Percentiles rank a stretch among this genome's conserved stretches.
Conservation (phyloP, 2,113 vertebrate genomes). For the Macaca nemestrina region DNA sequence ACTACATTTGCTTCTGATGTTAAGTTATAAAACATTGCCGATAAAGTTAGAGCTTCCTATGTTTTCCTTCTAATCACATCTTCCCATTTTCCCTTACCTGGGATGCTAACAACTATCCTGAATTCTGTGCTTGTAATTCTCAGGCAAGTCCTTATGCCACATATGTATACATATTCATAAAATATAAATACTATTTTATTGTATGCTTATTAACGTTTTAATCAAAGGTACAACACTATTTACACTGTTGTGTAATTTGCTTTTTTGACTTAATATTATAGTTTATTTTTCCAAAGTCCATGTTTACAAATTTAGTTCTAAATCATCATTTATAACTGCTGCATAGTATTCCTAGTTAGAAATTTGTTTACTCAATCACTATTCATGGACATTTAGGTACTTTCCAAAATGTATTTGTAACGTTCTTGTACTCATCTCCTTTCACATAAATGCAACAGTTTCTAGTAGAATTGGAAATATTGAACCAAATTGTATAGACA, state of each 20-base stretch:
- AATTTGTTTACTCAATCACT: background rate
- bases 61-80: background rate
- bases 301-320: background rate
- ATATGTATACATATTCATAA: background rate
- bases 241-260: background rate
- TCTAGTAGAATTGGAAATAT: background rate
- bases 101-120: background rate
- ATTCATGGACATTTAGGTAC: background rate
- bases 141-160: background rate
- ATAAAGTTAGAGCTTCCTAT: background rate
- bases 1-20: background rate
- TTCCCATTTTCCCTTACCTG: background rate
- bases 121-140: background rate
- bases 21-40: background rate
- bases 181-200: background rate
- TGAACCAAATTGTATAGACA: background rate
- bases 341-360: background rate
- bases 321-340: background rate
- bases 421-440: background rate
- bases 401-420: background rate
- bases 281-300: background rate
- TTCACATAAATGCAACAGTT: background rate
- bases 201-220: background rate
- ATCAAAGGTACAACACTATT: background rate
- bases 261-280: background rate